Evolutionary conservation across 2,113 vertebrate species (phyloP), one percentile per base, ranked within the genome.

Genomic region (Lophura nycthemera): DNA sequence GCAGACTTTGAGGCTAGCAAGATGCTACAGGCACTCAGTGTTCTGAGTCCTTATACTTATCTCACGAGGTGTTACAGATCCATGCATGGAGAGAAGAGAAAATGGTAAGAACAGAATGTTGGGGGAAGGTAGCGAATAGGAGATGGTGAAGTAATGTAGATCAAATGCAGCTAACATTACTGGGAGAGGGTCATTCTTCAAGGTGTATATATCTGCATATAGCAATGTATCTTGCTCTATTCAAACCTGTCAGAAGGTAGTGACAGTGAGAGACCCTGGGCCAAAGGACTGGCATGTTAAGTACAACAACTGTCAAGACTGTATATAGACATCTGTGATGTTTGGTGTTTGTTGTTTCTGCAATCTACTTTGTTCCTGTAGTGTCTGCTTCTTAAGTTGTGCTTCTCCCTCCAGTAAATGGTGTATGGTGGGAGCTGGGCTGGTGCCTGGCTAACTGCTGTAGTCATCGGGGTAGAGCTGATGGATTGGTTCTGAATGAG

Each of bases 41-140:
- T 91, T 83, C 42, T 50, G 72, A 96, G 43, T 20, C 11, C 25
- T 56, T 72, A 47, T 63, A 29, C 8, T 85, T 0, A 1, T 8
- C 13, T 87, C 11, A 1, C 72, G 38, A 90, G 61, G 72, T 71
- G 50, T 86, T 96, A 59, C 50, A 56, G 72, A 90, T 67, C 24
- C 0, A 0, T 88, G 56, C 47, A 43, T 34, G 40, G 73, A 32
- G 47, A 91, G 30, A 45, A 30, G 45, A 77, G 69, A 83, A 71
- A 70, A 91, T 83, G 14, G 83, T 54, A 66, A 40, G 65, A 75
- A 88, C 20, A 52, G 61, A 54, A 13, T 94, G 88, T 91, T 78
- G n/a, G 9, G 48, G 40, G 71, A 63, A 18, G 20, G 18, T 70
- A 34, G 29, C 25, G 63, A 73, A 88, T 8, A 48, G 32, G 24